Evolutionary conservation across 2,888 invertebrate species (phyloP), one percentile per base, ranked within the genome.

Genomic region (Rhyacophila evoluta): DNA sequence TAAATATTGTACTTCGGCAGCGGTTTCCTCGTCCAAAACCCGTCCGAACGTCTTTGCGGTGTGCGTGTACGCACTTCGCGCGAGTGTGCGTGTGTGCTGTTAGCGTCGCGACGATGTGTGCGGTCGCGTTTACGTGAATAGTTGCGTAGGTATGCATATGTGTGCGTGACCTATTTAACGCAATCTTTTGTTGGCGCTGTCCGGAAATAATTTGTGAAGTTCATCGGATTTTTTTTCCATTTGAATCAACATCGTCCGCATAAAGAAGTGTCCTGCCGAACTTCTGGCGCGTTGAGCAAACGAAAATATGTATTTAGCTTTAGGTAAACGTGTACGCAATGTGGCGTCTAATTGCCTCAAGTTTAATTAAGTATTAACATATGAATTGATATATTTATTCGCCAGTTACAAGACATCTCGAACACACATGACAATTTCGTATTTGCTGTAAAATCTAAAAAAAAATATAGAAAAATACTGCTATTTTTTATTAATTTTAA

Each of bases 91-190:
- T 55, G 55, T 55, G 25, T 55, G 55, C 19, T 55, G 1, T 55
- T 19, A 10, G 55, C 25, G 19, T 55, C 15, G 19, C n/a, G n/a
- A n/a, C n/a, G n/a, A n/a, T n/a, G n/a, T 55, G 10, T n/a, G 55
- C 19, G 55, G 29, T 6, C 19, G 55, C 19, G 55, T 19, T 19
- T 10, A 55, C 8, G 55, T 19, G 55, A 55, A 55, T 55, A 19
- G 55, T 55, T 25, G 55, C 55, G 55, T 55, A 25, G 55, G 15
- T 8, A 19, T 55, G 55, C 55, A 55, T 19, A 55, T 55, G 55
- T 55, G 55, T 55, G 55, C 55, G 55, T 55, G 55, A 55, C 55
- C 55, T 55, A 55, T 55, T 55, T 55, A 55, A 55, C 55, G 55
- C 55, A 55, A 55, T 55, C 55, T 55, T 55, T 55, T 55, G 55